Evolutionary conservation across 2,113 vertebrate genomes (phyloP).

Genomic region (Sapayoa aenigma): DNA sequence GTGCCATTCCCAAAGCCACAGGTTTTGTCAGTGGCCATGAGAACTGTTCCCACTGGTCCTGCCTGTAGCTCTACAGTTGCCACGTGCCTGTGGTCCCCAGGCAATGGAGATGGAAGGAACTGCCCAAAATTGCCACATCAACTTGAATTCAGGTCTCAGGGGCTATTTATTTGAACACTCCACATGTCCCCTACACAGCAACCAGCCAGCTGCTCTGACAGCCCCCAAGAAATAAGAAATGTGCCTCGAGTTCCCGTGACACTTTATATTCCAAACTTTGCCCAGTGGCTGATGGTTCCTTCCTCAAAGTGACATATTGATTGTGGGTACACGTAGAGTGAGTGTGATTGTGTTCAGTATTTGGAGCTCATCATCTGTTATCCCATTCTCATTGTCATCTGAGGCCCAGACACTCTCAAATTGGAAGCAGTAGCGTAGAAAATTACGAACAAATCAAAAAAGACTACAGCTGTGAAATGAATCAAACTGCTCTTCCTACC

Average conservation of each 20-base stretch:
- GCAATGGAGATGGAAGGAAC: neutral
- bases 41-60: neutral
- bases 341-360: slow-evolving; percentile 52
- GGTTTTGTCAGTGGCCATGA: rapidly evolving
- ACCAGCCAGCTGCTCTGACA: slow-evolving; percentile 1
- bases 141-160: neutral
- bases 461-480: slow-evolving; percentile 73
- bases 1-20: neutral
- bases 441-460: slow-evolving; percentile 77
- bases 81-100: neutral
- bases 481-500: slow-evolving; percentile 48
- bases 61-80: neutral
- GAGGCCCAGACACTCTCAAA: slow-evolving; percentile 69
- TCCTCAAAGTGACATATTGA: slow-evolving; percentile 70
- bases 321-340: slow-evolving; percentile 39
- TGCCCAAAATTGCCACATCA: neutral
- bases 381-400: slow-evolving; percentile 72
- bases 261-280: slow-evolving; percentile 62
- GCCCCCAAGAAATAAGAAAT: slow-evolving; percentile 50
- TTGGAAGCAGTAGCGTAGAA: slow-evolving; percentile 76
- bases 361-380: slow-evolving; percentile 75
- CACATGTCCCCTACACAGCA: neutral
- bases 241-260: slow-evolving; percentile 22
- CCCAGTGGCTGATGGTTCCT: slow-evolving; percentile 54
- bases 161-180: neutral